A percentile compares a stretch with the other conserved stretches of the same genome.
Conservation (phyloP, 2,797 vertebrate genomes). For the Apogon talboti region DNA sequence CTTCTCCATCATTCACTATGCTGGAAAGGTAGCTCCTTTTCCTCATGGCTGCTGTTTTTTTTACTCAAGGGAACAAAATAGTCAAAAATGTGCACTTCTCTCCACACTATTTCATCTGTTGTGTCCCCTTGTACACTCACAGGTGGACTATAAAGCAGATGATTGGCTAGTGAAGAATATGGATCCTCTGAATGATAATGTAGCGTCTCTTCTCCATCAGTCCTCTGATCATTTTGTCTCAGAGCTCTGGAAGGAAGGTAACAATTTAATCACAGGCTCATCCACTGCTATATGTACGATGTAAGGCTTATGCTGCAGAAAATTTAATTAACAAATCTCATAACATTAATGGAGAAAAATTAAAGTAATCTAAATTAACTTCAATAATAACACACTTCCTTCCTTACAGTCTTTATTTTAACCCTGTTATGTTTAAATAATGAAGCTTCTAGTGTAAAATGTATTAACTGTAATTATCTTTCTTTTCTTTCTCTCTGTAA, state of each 20-base stretch:
- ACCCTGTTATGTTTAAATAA: constrained; percentile 9
- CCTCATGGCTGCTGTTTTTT: constrained; percentile 7
- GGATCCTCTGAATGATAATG: constrained; percentile 93
- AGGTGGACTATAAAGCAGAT: constrained; percentile 93
- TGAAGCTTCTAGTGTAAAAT: constrained; percentile 8
- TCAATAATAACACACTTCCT: constrained; percentile 1
- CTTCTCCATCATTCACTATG: constrained; percentile 93
- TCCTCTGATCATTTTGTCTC: constrained; percentile 91
- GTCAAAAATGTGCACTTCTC: background rate
- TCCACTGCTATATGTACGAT: background rate
- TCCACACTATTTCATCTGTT: constrained; percentile 3
- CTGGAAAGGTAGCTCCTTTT: constrained; percentile 86
- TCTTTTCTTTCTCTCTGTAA: constrained; percentile 41
- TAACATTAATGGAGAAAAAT: background rate
- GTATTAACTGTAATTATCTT: constrained; percentile 57
- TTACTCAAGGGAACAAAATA: background rate
- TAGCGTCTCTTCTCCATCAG: constrained; percentile 91
- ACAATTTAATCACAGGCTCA: constrained; percentile 45
- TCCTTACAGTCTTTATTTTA: constrained; percentile 1
- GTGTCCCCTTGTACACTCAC: background rate
- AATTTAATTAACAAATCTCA: too few relatives aligned
- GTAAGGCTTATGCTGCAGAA: background rate
- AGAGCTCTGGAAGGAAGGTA: constrained; percentile 95
- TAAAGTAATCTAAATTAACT: background rate
- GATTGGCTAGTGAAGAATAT: constrained; percentile 96